Conservation (phyloP, 2,113 vertebrate genomes). For the Forbesichthys papilliferus region DNA sequence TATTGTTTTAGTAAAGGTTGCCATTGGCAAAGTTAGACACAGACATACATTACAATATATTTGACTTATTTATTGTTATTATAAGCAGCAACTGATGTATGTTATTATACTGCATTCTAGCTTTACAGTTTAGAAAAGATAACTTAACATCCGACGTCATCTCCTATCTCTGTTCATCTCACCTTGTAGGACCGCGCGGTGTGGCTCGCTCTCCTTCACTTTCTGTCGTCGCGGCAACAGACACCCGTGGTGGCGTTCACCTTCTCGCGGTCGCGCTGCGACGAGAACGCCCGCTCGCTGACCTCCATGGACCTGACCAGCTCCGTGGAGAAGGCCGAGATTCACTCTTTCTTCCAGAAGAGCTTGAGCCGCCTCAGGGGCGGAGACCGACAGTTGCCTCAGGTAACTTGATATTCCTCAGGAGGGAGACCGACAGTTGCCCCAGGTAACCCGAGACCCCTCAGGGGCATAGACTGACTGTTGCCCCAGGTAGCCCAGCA, state of each 20-base stretch:
- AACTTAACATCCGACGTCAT: not conserved
- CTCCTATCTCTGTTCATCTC: not conserved
- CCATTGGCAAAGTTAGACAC: no score
- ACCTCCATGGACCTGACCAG: conserved; percentile 85
- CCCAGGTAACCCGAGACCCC: conserved; percentile 76
- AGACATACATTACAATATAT: no score
- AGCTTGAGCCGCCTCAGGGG: conserved; percentile 88
- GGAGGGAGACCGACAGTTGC: conserved; percentile 88
- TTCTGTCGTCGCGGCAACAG: conserved; percentile 83
- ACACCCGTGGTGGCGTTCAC: conserved; percentile 91
- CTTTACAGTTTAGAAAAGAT: no score
- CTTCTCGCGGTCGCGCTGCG: conserved; percentile 88
- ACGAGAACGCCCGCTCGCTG: conserved; percentile 85
- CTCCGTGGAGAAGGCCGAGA: conserved; percentile 84
- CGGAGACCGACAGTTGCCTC: conserved; percentile 87
- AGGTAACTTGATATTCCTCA: conserved; percentile 76
- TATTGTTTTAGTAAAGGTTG: no score
- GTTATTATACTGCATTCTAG: no score
- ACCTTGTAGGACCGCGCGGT: conserved; percentile 80
- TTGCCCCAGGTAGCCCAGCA: conserved; percentile 83
- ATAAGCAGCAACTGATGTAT: no score
- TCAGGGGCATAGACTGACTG: conserved; percentile 55
- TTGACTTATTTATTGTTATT: no score
- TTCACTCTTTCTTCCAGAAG: conserved; percentile 89
- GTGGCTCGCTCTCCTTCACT: conserved; percentile 87